Percentiles rank a stretch among this genome's conserved stretches.
These are phyloP conservation scores for Plestiodon gilberti DNA, from an alignment of 2,113 vertebrate species.

Conservation along the genomic window DNA sequence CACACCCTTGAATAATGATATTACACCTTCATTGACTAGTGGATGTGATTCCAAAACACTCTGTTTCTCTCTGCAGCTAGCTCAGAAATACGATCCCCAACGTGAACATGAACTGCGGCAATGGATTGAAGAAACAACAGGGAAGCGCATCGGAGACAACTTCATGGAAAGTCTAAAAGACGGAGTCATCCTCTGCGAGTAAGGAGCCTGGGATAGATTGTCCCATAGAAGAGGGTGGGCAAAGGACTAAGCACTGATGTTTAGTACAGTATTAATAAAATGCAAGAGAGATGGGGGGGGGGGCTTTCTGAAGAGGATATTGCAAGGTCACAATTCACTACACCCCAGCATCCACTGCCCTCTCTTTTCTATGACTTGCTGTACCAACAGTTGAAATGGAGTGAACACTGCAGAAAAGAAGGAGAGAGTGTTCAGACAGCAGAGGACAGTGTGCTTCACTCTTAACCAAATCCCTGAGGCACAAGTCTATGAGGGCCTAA, in stretches of 20 bases:
- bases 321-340: not conserved
- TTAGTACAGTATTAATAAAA: too few species aligned
- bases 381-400: not conserved
- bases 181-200: constrained; percentile 93
- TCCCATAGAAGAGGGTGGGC: not conserved
- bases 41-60: not conserved
- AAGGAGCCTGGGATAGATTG: constrained; percentile 3
- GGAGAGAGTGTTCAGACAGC: not conserved
- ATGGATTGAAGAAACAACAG: constrained; percentile 89
- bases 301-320: not conserved
- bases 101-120: constrained; percentile 88
- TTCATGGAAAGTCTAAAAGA: constrained; percentile 95
- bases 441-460: too few species aligned
- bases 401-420: not conserved
- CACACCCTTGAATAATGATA: too few species aligned
- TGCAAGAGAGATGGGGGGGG: not conserved
- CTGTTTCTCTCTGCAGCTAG: constrained; percentile 76
- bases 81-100: constrained; percentile 91
- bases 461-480: not conserved
- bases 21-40: not conserved
- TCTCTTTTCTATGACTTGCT: not conserved
- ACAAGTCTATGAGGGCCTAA: not conserved
- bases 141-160: constrained; percentile 81
- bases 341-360: too few species aligned
- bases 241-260: not conserved